These are phyloP conservation scores for Capreolus pygargus DNA, from an alignment of 2,113 vertebrate species.

Conservation along the genomic window DNA sequence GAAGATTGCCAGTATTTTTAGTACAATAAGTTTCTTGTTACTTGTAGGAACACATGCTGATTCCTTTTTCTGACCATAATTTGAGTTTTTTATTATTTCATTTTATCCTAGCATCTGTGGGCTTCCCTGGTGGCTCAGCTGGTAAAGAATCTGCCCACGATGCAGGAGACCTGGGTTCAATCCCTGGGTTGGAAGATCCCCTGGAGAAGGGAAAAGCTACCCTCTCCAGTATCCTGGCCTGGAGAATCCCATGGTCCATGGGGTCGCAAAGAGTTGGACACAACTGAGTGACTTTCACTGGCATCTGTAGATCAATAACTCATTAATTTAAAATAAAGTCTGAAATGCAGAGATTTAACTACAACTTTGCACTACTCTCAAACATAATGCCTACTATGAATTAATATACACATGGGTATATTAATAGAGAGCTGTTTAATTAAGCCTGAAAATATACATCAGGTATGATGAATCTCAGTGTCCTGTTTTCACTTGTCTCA, in stretches of 20 bases:
- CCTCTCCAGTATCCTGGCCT: not conserved
- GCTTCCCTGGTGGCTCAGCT: not conserved
- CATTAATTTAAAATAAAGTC: conserved; percentile 50
- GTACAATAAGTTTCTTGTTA: conserved; percentile 62
- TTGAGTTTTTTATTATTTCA: not conserved
- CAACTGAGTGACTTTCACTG: not conserved
- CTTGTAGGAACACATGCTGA: conserved; percentile 36
- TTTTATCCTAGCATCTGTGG: conserved; percentile 9
- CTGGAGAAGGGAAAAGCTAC: not conserved
- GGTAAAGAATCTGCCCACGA: not conserved
- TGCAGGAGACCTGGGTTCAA: not conserved
- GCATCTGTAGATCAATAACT: conserved; percentile 31
- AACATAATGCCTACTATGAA: not conserved
- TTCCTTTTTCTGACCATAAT: not conserved
- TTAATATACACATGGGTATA: not conserved
- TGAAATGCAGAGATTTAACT: conserved; percentile 10
- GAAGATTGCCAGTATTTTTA: conserved; percentile 62
- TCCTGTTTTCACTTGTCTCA: not conserved
- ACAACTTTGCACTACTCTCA: not conserved
- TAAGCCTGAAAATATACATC: not conserved
- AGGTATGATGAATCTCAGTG: not conserved
- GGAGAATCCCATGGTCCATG: not conserved
- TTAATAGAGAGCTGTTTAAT: not conserved
- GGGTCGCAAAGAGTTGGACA: not conserved
- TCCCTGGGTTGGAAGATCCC: not conserved